Evolutionary conservation across 2,113 vertebrate species (phyloP).

Genomic region (Cettia cetti): DNA sequence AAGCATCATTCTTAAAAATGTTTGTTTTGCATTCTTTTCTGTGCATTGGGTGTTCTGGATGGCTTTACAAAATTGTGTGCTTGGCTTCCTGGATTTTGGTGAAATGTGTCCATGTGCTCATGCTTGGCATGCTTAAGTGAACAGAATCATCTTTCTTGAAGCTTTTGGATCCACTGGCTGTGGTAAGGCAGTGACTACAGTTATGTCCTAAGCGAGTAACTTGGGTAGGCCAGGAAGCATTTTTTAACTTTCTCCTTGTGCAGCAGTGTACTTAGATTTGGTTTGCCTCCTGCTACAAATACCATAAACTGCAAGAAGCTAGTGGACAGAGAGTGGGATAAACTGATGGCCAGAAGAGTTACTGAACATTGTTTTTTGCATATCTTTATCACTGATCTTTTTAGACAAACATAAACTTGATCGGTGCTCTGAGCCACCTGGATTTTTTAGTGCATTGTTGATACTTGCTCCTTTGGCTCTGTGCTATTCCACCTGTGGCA

Average conservation of each 20-base stretch:
- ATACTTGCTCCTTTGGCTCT: not conserved
- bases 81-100: not conserved
- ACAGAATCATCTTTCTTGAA: not conserved
- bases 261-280: not conserved
- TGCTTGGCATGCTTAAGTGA: not conserved
- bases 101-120: not conserved
- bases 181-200: not conserved
- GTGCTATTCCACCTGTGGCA: not conserved
- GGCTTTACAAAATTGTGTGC: not conserved
- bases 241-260: not conserved
- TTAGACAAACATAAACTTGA: not conserved
- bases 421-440: not conserved
- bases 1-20: not conserved
- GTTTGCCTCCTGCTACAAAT: not conserved
- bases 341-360: not conserved
- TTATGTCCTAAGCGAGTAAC: not conserved
- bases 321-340: not conserved
- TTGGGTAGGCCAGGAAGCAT: not conserved
- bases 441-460: not conserved
- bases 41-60: not conserved
- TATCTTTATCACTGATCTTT: not conserved
- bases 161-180: not conserved
- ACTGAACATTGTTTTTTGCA: not conserved
- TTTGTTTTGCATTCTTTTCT: not conserved
- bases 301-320: not conserved